A percentile compares a stretch with the other conserved stretches of the same genome.
phyloP scores from a whole-genome alignment of 2,888 invertebrate species.

The Monochamus alternatus region DNA sequence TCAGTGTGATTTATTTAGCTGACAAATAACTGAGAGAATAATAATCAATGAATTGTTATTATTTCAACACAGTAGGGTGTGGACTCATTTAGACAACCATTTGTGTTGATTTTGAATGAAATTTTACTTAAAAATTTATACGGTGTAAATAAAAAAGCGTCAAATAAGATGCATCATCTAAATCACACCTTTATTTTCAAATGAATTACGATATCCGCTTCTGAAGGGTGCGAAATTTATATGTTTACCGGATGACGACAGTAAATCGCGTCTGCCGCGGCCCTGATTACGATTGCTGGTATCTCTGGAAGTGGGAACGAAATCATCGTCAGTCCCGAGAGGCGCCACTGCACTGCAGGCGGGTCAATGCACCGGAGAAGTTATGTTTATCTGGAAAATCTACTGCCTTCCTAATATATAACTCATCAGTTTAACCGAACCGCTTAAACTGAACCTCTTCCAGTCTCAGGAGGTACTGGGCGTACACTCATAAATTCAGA shows the following conservation, averaged over 20 bases:
- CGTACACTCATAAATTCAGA: too few relatives aligned
- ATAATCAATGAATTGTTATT: too few relatives aligned
- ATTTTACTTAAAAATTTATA: too few relatives aligned
- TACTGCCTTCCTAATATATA: constrained; percentile 12
- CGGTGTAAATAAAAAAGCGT: too few relatives aligned
- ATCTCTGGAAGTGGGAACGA: neutral
- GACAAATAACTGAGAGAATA: too few relatives aligned
- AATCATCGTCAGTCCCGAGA: neutral
- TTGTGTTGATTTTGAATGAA: too few relatives aligned
- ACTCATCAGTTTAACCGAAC: neutral
- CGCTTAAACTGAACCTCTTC: neutral
- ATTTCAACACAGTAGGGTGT: too few relatives aligned
- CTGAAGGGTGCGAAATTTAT: neutral
- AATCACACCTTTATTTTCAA: neutral
- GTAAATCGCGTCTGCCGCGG: neutral
- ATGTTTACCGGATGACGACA: neutral
- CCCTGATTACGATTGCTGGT: neutral
- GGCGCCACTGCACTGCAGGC: constrained; percentile 8
- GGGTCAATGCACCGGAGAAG: constrained; percentile 20
- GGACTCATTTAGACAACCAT: too few relatives aligned
- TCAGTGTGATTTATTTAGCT: too few relatives aligned
- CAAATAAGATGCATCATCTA: too few relatives aligned
- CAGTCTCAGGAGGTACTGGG: too few relatives aligned
- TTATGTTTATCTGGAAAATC: constrained; percentile 29
- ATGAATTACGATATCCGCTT: neutral